Base-by-base conservation (phyloP, 2,888 invertebrate species). In the Pyrgus malvae region DNA sequence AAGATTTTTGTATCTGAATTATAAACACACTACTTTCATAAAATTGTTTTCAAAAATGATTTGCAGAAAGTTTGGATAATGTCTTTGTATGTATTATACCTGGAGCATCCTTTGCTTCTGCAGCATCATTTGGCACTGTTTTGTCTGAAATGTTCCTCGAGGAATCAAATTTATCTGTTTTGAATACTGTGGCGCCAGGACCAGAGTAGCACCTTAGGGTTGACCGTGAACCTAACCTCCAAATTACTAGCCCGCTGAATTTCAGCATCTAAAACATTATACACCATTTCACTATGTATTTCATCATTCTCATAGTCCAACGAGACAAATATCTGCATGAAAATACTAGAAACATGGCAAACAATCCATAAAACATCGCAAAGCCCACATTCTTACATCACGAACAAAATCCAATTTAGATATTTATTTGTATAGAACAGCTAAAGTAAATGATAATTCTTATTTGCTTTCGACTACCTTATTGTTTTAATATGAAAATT, bases 181-280 rank as follows among this genome's bases (percentile, higher is more conserved):
- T 95, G 12, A 95, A 94, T 37, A 95, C 95, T 8, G 96, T 94
- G 9, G 96, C 96, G 6, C 97, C 97, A 71, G 97, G 95, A 27
- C 72, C 72, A 0, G 85, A 80, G 60, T 84, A 88, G 57, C 80
- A 81, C 58, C 83, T 76, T 55, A 84, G 49, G 42, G 69, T 69
- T 9, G 79, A 74, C 66, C 85, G 75, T 55, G 81, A 74, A 65
- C 89, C 81, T 90, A 90, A 90, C 90, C 90, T 90, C 90, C 83
- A 89, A 88, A 89, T 75, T 38, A 87, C 69, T 63, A 78, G 70
- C 59, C 85, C 83, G 70, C 85, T 84, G 73, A 84, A 84, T 78
- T 90, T 90, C 75, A 90, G 80, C 90, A 90, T 90, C 90, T 90
- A 70, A 42, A 76, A 79, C 51, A 62, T 67, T 66, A 60, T 3